Evolutionary conservation across 2,888 invertebrate genomes (phyloP), one percentile per base, ranked within the genome.

Genomic region (Eugnorisma glareosa): DNA sequence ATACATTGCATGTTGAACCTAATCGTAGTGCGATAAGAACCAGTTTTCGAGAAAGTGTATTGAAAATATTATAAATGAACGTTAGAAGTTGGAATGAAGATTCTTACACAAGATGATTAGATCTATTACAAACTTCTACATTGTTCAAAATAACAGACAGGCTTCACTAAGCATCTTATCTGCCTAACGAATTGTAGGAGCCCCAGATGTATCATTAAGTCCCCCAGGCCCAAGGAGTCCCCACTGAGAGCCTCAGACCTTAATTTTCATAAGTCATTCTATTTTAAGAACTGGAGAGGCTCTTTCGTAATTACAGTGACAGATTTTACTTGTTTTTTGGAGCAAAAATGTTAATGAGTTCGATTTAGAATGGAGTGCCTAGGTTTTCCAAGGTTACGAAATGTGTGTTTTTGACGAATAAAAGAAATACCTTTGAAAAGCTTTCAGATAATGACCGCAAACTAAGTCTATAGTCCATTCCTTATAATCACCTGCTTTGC

Each of bases 261-360:
- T 71, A 66, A 83, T 81, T 84, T 84, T 83, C 80, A 66, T 82
- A 81, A 81, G 67, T 74, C 78, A 79, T 77, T 84, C 59, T 81
- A 79, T 85, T 74, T 79, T 71, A 35, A 70, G 63, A 84, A 57
- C 67, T 61, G 28, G 54, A 45, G 63, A 67, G 48, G 72, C n/a
- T 57, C 54, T 67, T 79, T 73, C 5, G 24, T 73, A 69, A 61
- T 75, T 31, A 72, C n/a, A 61, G 51, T 78, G 43, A 67, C 57
- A 67, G 64, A 67, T 61, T 70, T 51, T 63, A 67, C 24, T 18
- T 67, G 40, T 24, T 40, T 69, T 45, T 10, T 40, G 15, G 59
- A 31, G 21, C 57, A 63, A 37, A 54, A 72, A 48, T 40, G 7
- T 28, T 18, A 64, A 45, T 24, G 6, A 51, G 51, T 43, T 68